Percentiles rank a stretch among this genome's conserved stretches.
These are phyloP conservation scores for Thryonomys swinderianus DNA, from an alignment of 2,113 vertebrate genomes.

Conservation along the genomic window DNA sequence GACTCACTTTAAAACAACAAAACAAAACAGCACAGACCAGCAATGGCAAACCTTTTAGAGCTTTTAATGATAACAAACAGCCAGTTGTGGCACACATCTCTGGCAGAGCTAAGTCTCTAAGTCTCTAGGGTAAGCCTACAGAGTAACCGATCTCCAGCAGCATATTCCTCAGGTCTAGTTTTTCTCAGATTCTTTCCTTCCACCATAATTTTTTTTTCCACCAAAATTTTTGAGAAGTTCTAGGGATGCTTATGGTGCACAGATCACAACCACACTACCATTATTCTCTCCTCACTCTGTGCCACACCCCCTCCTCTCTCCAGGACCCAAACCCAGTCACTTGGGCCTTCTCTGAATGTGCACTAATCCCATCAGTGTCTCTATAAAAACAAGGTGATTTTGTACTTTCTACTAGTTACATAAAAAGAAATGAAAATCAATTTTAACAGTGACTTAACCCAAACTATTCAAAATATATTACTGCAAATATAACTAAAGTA, in stretches of 20 bases:
- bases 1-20: neutral
- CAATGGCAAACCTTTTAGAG: neutral
- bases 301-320: neutral
- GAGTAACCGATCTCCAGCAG: too few species aligned
- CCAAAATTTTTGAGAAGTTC: neutral
- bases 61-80: neutral
- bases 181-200: neutral
- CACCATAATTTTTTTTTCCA: neutral
- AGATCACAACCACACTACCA: neutral
- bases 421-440: neutral
- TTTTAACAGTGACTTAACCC: neutral
- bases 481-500: neutral
- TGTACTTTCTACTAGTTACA: neutral
- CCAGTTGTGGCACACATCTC: neutral
- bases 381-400: neutral
- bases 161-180: neutral
- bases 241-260: neutral
- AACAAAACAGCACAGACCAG: neutral
- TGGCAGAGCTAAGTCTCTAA: neutral
- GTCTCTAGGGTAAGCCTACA: too few species aligned
- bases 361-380: neutral
- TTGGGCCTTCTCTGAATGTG: neutral
- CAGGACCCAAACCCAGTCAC: neutral
- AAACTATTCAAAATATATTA: neutral
- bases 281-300: too few species aligned